Conservation (phyloP, 2,113 vertebrate genomes). For the Cyprinus carpio region DNA sequence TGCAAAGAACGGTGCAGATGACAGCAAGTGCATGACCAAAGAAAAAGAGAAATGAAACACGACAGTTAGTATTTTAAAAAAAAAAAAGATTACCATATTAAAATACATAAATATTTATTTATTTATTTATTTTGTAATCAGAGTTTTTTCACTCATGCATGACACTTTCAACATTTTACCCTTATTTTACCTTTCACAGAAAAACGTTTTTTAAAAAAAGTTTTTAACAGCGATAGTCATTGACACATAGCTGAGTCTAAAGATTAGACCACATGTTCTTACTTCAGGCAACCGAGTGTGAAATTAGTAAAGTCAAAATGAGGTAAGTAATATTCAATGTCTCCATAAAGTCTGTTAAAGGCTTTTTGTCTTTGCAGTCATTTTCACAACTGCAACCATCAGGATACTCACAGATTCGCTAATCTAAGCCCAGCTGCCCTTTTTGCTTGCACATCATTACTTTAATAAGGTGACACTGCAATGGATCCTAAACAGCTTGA, state of each 20-base stretch:
- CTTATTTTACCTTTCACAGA: not conserved
- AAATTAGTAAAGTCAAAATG: conserved; percentile 56
- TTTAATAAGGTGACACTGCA: conserved; percentile 32
- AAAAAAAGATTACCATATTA: not conserved
- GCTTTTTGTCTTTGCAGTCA: conserved; percentile 52
- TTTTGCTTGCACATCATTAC: not conserved
- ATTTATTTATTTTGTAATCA: not conserved
- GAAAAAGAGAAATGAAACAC: conserved; percentile 25
- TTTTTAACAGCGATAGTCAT: conserved; percentile 28
- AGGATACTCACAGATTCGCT: not conserved
- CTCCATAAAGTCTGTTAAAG: conserved; percentile 40
- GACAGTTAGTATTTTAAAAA: conserved; percentile 45
- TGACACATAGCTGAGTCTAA: conserved; percentile 50
- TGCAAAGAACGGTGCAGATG: conserved; percentile 4
- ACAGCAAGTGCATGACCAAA: conserved; percentile 47
- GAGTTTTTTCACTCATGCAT: conserved; percentile 5
- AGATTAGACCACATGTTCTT: conserved; percentile 51
- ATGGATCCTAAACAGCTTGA: conserved; percentile 30
- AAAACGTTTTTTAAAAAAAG: not conserved
- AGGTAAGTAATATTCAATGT: conserved; percentile 47
- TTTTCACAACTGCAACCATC: conserved; percentile 19
- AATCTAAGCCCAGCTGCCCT: conserved; percentile 29
- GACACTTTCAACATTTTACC: conserved; percentile 20
- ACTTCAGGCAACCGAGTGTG: conserved; percentile 56
- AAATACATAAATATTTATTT: not conserved